Base-by-base conservation (phyloP, 2,888 invertebrate species). In the Linnaemya tessellans region DNA sequence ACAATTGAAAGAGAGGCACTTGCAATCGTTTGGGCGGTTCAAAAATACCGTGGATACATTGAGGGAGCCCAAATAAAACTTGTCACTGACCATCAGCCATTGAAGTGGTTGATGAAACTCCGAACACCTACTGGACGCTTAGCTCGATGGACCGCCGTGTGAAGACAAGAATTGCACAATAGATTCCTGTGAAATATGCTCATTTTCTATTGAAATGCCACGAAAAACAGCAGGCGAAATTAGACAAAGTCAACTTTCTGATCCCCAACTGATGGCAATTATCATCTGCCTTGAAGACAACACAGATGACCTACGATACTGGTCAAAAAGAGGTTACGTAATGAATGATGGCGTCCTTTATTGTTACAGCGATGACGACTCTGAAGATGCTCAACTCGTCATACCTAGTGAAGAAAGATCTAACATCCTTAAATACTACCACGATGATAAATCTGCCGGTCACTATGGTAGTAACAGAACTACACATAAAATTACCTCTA, bases 1-100 rank as follows among this genome's bases (percentile, higher is more conserved):
- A 91, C 91, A 0, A 92, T 92, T 0, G 93, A 93, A 79, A 88
- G 91, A 15, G 93, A 93, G 87, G 90, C 89, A 0, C 82, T 91
- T 9, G 86, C 13, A 90, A 86, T 87, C 5, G 84, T 87, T 8
- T 92, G 88, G 87, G 90, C 90, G 4, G 84, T 92, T 0, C 62
- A 88, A 8, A 92, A 92, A 80, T 93, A 43, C 80, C 80, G 91
- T 20, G 90, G 90, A 0, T 94, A 92, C 80, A 83, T 93, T 0
- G 91, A 92, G 71, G 90, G 91, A 0, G 49, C 88, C 9, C 41
- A 46, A 11, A 49, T 80, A 3, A 54, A 68, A 35, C 7, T 93
- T 0, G 80, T 89, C 1, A 93, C 92, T 0, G 93, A 93, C 80
- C n/a, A n/a, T n/a, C n/a, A n/a, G n/a, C n/a, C n/a, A n/a, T n/a